Evolutionary conservation across 2,797 vertebrate species (phyloP).

Genomic region (Enteromius trimaculatus): DNA sequence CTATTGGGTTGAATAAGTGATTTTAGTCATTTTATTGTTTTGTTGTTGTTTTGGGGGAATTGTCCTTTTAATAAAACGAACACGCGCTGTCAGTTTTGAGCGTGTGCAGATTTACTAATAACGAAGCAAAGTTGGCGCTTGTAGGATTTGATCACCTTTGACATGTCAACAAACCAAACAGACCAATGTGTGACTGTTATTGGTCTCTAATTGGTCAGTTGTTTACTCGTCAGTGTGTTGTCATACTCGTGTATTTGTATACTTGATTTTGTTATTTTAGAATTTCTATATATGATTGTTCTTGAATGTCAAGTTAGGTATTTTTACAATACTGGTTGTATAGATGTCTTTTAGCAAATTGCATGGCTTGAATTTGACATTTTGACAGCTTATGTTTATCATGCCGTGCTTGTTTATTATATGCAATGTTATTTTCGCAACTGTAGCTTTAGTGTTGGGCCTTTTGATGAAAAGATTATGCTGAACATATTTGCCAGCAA

Average conservation of each 20-base stretch:
- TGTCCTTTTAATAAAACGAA: not conserved
- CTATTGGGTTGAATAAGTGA: not conserved
- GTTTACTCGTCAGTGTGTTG: conserved; percentile 16
- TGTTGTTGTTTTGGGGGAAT: not conserved
- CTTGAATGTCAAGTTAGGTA: not conserved
- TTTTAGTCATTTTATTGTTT: not conserved
- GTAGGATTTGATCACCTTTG: conserved; percentile 4
- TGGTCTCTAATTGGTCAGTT: conserved; percentile 43
- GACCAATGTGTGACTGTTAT: conserved; percentile 28
- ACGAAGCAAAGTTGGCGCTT: not conserved
- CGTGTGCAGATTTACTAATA: not conserved
- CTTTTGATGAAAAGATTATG: not conserved
- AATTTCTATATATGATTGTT: not conserved
- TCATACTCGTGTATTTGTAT: not conserved
- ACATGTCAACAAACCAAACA: conserved; percentile 36
- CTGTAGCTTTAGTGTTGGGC: not conserved
- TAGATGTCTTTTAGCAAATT: not conserved
- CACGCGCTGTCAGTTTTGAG: not conserved
- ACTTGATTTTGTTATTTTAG: not conserved
- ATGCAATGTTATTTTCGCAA: not conserved
- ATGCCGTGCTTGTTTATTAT: not conserved
- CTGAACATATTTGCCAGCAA: not conserved
- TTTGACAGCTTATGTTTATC: not conserved
- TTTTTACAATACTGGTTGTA: not conserved
- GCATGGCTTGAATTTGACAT: not conserved